Conservation (phyloP, 2,888 invertebrate genomes). For the Eilema caniola region DNA sequence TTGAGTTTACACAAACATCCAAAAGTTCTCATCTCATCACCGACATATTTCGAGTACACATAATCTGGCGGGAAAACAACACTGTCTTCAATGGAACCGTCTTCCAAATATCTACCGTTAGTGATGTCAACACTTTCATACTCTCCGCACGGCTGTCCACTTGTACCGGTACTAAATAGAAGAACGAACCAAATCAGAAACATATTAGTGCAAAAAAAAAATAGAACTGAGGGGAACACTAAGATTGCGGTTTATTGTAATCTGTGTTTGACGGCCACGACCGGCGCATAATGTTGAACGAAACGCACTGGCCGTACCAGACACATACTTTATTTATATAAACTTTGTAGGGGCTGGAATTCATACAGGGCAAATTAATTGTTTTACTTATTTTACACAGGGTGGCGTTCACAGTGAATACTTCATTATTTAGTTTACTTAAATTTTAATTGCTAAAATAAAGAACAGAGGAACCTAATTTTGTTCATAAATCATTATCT, state of each 20-base stretch:
- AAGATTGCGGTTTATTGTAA: constrained; percentile 36
- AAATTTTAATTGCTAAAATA: background rate
- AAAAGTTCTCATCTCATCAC: constrained; percentile 59
- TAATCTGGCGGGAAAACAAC: constrained; percentile 60
- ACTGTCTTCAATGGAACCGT: constrained; percentile 59
- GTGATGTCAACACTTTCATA: constrained; percentile 65
- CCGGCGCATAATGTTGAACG: constrained; percentile 47
- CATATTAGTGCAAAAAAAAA: constrained; percentile 35
- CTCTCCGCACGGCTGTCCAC: constrained; percentile 57
- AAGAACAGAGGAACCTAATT: too few relatives aligned
- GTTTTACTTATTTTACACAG: constrained; percentile 25
- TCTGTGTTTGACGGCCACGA: constrained; percentile 41
- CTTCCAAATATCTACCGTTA: constrained; percentile 42
- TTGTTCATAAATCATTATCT: too few relatives aligned
- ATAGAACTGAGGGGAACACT: constrained; percentile 23
- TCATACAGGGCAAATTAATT: constrained; percentile 45
- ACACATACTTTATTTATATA: constrained; percentile 41
- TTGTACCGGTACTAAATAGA: constrained; percentile 40
- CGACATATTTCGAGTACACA: constrained; percentile 61
- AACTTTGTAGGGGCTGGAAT: constrained; percentile 35
- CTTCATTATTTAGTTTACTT: background rate
- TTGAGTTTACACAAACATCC: constrained; percentile 71
- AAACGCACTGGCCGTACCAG: constrained; percentile 39
- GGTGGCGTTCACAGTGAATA: constrained; percentile 65
- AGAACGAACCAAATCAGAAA: constrained; percentile 50